Conservation (phyloP, 2,113 vertebrate genomes). For the Prunella fulvescens region DNA sequence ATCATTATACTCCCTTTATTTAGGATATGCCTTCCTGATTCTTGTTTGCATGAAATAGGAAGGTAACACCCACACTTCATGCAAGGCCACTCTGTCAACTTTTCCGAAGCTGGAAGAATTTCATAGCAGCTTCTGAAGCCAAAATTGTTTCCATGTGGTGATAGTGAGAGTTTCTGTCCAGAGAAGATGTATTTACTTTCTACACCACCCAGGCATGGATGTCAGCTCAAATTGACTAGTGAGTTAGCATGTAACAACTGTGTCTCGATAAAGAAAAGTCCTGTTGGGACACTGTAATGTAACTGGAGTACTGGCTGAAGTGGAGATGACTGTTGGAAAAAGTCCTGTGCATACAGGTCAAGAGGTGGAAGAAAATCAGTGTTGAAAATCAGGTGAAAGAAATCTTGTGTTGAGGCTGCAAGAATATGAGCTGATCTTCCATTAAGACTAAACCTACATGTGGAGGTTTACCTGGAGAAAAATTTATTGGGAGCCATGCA, state of each 20-base stretch:
- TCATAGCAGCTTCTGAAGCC: neutral
- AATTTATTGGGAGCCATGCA: neutral
- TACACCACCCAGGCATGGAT: too few species aligned
- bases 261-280: accelerated
- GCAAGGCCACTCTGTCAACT: neutral
- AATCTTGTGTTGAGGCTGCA: neutral
- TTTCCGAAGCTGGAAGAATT: neutral
- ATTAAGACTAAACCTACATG: neutral
- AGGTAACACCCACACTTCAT: neutral
- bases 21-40: neutral
- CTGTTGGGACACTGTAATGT: neutral
- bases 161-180: neutral
- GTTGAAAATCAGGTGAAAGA: neutral
- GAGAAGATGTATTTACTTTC: neutral
- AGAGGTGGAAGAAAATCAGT: neutral
- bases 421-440: neutral
- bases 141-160: neutral
- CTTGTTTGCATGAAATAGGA: neutral
- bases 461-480: neutral
- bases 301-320: neutral
- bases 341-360: neutral
- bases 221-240: neutral
- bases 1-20: neutral
- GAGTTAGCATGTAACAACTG: accelerated
- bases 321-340: neutral